Conservation (phyloP, 2,113 vertebrate species). For the Tragelaphus scriptus region DNA sequence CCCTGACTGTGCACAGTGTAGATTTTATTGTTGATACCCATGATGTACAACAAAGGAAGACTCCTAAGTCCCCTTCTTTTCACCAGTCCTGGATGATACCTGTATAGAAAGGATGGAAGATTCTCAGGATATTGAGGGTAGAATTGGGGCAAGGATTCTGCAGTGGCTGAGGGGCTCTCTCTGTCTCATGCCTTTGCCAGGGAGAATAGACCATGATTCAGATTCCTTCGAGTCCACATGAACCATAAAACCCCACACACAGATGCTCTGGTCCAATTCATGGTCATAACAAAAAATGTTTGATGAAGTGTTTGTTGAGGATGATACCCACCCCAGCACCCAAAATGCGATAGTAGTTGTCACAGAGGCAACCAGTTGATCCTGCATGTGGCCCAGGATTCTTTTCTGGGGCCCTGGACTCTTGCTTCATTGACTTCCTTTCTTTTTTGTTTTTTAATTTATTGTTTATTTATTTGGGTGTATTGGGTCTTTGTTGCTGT, state of each 20-base stretch:
- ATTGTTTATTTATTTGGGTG: background rate
- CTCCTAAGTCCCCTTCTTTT: background rate
- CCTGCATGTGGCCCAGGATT: background rate
- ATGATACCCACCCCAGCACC: background rate
- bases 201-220: background rate
- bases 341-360: background rate
- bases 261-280: background rate
- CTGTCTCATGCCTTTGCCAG: background rate
- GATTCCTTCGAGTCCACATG: background rate
- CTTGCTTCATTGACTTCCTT: background rate
- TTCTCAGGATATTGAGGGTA: background rate
- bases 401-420: background rate
- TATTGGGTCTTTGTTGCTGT: background rate
- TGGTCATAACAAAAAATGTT: background rate
- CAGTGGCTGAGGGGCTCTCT: background rate
- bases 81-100: background rate
- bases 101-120: background rate
- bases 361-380: background rate
- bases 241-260: background rate
- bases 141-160: background rate
- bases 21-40: background rate
- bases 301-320: background rate
- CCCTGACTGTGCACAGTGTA: background rate
- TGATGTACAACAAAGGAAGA: background rate
- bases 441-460: background rate